Base-by-base conservation (phyloP, 2,113 vertebrate genomes). In the Tragelaphus buxtoni region DNA sequence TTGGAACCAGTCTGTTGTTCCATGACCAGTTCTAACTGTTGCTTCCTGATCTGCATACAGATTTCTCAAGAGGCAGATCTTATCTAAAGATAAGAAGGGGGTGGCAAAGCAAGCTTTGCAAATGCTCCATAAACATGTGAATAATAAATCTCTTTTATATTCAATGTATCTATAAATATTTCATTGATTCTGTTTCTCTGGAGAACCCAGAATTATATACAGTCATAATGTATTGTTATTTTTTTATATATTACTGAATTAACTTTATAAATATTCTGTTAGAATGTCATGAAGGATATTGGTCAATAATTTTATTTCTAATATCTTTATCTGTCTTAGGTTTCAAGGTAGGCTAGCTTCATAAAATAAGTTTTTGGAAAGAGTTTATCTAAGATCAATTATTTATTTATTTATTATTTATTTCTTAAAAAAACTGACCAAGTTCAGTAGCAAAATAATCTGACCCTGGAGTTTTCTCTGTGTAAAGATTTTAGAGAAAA, bases 361-460 rank as follows among this genome's bases (percentile, higher is more conserved):
- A 76, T 69, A 85, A 92, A 96, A 92, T 3, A 85, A 92, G 14
- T 63, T 74, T 93, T 96, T 65, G 72, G 13, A 79, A 93, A 96
- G 11, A 76, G 9, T 20, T 95, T 63, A 88, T 79, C 76, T 76
- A 88, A 92, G 18, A 69, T 42, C 69, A 74, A 7, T 42, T 69
- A 69, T 69, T 69, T 42, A 72, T 65, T 45, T 17, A n/a, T 39
- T 69, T 76, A 13, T n/a, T 90, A 86, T 88, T 80, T 95, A 16
- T 83, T 56, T 9, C 7, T 90, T 85, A 81, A 88, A 69, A 69
- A 53, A 77, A 65, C 55, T 51, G 49, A 35, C 47, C 35, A 35
- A 92, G 47, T 87, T 92, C 16, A 53, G 39, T 32, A 80, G 42
- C 11, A 82, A 88, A 95, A 88, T 32, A 79, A 55, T 55, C 30